These are phyloP conservation scores for Noctilio leporinus DNA, from an alignment of 2,113 vertebrate genomes.

Conservation along the genomic window DNA sequence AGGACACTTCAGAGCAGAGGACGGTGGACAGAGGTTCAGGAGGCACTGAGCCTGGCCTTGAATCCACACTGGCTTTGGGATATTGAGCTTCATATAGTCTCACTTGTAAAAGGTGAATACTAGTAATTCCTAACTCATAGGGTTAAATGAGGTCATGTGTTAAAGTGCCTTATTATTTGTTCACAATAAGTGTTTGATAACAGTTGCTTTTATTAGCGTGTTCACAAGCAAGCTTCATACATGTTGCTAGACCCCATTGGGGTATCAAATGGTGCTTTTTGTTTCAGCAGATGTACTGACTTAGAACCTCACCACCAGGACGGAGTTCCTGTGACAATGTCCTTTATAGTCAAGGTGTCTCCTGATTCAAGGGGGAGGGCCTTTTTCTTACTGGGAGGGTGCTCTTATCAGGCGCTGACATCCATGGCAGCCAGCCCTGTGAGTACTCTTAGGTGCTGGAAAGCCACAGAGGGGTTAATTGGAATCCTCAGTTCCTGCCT, in stretches of 20 bases:
- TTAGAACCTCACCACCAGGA: background rate
- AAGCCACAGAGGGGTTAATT: background rate
- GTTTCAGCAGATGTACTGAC: background rate
- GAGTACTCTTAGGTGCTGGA: background rate
- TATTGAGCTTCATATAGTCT: background rate
- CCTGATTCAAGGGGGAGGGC: background rate
- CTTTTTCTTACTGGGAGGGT: background rate
- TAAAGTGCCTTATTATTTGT: background rate
- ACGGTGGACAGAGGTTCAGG: background rate
- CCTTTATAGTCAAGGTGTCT: background rate
- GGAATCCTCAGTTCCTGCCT: background rate
- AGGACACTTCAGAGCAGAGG: background rate
- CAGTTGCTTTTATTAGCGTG: background rate
- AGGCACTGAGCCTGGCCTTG: background rate
- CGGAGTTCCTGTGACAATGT: background rate
- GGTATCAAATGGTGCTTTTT: background rate
- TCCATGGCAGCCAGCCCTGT: background rate
- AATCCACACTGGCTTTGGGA: background rate
- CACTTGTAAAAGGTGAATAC: background rate
- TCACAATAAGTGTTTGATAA: background rate
- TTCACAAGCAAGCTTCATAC: background rate
- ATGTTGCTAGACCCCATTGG: background rate
- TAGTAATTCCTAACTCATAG: background rate
- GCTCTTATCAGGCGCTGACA: background rate
- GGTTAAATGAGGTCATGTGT: constrained; percentile 2